Evolutionary conservation across 2,888 invertebrate species (phyloP), one percentile per base, ranked within the genome.

Genomic region (Muschampia plurimacula): DNA sequence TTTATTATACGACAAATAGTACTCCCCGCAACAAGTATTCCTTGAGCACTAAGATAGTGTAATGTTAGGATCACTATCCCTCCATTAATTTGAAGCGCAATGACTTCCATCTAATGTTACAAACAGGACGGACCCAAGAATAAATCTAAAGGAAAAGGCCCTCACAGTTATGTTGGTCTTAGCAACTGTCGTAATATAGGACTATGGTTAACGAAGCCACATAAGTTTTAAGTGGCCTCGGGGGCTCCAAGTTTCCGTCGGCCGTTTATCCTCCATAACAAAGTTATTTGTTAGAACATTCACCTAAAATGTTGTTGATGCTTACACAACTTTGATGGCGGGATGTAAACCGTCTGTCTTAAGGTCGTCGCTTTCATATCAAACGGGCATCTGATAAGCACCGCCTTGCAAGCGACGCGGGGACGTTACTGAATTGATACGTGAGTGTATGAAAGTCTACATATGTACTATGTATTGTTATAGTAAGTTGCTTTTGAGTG

Each of bases 191-290:
- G 79, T 82, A 84, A 87, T 86, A 86, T 87, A 86, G 77, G 84
- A 83, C 87, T 86, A 87, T 87, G 89, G 88, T 86, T 89, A 90
- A 89, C 90, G 87, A 90, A 93, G 91, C 90, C 91, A 92, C 89
- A 88, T 87, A 93, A 93, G 91, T 92, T 93, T 91, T 89, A 93
- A 93, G 91, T 92, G 91, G 92, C 90, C 92, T 86, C 91, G 76
- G 84, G 90, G 88, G 89, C 78, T 79, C 80, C 80, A 89, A 92
- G 90, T 91, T 92, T 78, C 81, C 80, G 80, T 82, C 84, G 85
- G 87, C 89, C 91, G 89, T 90, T 92, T 91, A 90, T 89, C 88
- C 89, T 85, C 81, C 81, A 86, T 87, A 89, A 89, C 89, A 86
- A 90, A 92, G 88, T 93, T 92, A 90, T 92, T 89, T 90, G 89